These are phyloP conservation scores for Spodoptera frugiperda DNA, from an alignment of 1,140 invertebrate genomes.

Conservation along the genomic window DNA sequence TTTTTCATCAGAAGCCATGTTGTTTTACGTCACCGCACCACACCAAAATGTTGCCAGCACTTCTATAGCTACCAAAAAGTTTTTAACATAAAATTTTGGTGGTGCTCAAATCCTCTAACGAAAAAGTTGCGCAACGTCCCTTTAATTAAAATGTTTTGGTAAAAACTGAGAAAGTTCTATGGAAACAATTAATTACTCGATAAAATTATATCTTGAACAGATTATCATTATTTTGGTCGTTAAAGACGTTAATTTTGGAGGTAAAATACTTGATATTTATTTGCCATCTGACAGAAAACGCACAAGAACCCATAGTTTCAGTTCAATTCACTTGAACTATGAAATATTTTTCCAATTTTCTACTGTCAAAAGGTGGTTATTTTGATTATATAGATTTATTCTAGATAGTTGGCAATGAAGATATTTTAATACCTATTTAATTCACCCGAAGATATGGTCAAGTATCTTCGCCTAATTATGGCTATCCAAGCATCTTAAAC, in stretches of 20 bases:
- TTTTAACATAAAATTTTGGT: neutral
- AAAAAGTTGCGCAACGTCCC: constrained; percentile 1
- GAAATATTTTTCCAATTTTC: too few species aligned
- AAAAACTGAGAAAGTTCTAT: neutral
- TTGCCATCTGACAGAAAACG: too few species aligned
- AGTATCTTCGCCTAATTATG: too few species aligned
- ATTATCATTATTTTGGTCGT: neutral
- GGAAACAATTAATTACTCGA: constrained; percentile 2
- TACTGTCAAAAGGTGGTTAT: neutral
- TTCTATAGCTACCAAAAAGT: neutral
- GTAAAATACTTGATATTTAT: neutral
- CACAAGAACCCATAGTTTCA: too few species aligned
- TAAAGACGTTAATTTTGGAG: neutral
- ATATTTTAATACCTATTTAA: too few species aligned
- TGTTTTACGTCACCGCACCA: neutral
- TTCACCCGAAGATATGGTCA: too few species aligned
- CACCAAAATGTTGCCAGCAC: neutral
- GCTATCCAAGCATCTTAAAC: too few species aligned
- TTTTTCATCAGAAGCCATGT: constrained; percentile 8
- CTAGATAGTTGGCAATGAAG: too few species aligned
- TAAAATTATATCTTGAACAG: neutral
- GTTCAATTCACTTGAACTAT: too few species aligned
- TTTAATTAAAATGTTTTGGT: constrained; percentile 19
- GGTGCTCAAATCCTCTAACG: neutral
- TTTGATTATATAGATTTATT: too few species aligned